Evolutionary conservation across 2,888 invertebrate species (phyloP).

Genomic region (Papilio protenor): DNA sequence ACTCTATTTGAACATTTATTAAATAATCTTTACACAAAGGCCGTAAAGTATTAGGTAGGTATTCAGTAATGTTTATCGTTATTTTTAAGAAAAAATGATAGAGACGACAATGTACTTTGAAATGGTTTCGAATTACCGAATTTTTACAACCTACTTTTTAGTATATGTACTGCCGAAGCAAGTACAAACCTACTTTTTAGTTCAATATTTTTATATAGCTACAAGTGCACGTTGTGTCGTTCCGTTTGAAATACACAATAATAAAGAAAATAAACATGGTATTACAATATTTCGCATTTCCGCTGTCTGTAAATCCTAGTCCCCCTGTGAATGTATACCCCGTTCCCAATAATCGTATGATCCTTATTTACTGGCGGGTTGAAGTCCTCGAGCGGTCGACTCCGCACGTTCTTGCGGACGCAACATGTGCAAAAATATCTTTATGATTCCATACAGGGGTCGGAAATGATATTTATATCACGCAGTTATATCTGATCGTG

Average conservation of each 20-base stretch:
- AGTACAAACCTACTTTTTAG: neutral
- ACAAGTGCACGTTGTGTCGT: neutral
- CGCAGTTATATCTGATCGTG: slow-evolving; percentile 12
- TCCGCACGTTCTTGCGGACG: slow-evolving; percentile 53
- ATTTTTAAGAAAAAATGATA: too few relatives aligned
- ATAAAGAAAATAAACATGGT: slow-evolving; percentile 27
- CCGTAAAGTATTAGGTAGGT: neutral
- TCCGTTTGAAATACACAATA: neutral
- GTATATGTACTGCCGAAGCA: too few relatives aligned
- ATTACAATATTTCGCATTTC: slow-evolving; percentile 49
- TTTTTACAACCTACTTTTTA: neutral
- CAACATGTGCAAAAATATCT: slow-evolving; percentile 52
- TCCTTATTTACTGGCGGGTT: slow-evolving; percentile 75
- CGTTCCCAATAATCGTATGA: slow-evolving; percentile 72
- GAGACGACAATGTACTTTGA: too few relatives aligned
- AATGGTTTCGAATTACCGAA: too few relatives aligned
- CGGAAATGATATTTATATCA: slow-evolving; percentile 32
- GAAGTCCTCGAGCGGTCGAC: slow-evolving; percentile 53
- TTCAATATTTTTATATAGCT: neutral
- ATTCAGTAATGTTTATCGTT: too few relatives aligned
- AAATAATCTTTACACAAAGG: neutral
- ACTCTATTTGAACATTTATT: neutral
- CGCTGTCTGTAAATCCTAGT: slow-evolving; percentile 58
- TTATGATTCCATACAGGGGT: slow-evolving; percentile 42
- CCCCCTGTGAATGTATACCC: slow-evolving; percentile 65